Base-by-base conservation (phyloP, 1,140 invertebrate genomes). In the Orchestia grillus region DNA sequence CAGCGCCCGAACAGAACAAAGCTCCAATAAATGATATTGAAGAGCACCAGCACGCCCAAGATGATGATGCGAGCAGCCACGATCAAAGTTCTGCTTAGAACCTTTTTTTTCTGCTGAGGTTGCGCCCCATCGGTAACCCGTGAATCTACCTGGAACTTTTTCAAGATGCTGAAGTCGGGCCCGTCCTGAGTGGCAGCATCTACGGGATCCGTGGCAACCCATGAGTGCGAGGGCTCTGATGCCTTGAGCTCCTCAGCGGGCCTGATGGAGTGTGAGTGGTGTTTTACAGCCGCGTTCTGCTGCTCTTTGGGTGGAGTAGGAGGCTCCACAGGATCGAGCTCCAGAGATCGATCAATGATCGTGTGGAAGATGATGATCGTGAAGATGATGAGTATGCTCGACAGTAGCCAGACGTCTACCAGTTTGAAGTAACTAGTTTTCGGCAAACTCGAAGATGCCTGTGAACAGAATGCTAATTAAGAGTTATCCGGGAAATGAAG, bases 361-460 rank as follows among this genome's bases (percentile, higher is more conserved):
- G 96, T 97, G 96, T 97, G 97, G 43, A 97, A 90, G 53, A 97
- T 96, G 96, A 97, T 97, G 94, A 97, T 97, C 96, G 97, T 96
- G 96, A 97, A 97, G 88, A 97, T 97, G 96, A 97, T 97, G 87
- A 97, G 96, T 87, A 97, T 97, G 95, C 96, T 97, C 0, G 96
- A 96, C 91, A 97, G 87, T 23, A 97, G 96, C 97, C 97, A 97
- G 44, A 97, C 96, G 92, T 97, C 97, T 41, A 97, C 96, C 90
- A 96, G 95, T 90, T 97, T 97, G 96, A 97, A 97, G 96, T 97
- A 97, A 11, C 96, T 96, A 23, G 97, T 97, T 95, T 97, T 97
- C 16, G 97, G 97, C n/a, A 97, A 88, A 43, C 96, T 96, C 11
- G 96, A 96, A 4, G 96, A 97, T n/a, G 96, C 96, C 96, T 97